Conservation (phyloP, 2,113 vertebrate genomes). For the Hoplias malabaricus region DNA sequence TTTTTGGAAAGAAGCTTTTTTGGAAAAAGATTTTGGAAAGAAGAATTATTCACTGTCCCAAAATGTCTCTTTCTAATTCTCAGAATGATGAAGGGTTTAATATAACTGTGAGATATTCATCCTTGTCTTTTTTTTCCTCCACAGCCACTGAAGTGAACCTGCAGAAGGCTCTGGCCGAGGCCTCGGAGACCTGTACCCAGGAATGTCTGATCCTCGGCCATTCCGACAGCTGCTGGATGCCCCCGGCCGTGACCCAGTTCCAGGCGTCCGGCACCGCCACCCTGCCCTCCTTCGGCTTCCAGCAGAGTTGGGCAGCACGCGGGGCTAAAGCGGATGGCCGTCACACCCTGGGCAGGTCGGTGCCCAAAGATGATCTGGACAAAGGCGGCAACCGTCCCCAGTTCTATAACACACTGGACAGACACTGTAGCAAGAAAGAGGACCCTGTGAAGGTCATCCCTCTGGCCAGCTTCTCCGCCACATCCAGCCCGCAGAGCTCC, state of each 20-base stretch:
- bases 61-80: too few species aligned
- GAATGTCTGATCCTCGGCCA: conserved; percentile 96
- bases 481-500: conserved; percentile 68
- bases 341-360: conserved; percentile 82
- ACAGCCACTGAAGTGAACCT: conserved; percentile 92
- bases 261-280: conserved; percentile 70
- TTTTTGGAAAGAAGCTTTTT: too few species aligned
- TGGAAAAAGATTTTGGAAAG: too few species aligned
- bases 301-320: conserved; percentile 79
- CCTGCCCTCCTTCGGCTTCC: conserved; percentile 81
- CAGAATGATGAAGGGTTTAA: too few species aligned
- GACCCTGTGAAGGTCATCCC: conserved; percentile 89
- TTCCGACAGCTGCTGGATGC: conserved; percentile 99
- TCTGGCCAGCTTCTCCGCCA: conserved; percentile 83
- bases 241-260: conserved; percentile 82
- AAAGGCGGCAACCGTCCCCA: conserved; percentile 78
- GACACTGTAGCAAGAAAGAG: conserved; percentile 82
- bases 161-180: conserved; percentile 90
- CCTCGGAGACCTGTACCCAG: conserved; percentile 94
- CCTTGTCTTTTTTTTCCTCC: conserved; percentile 50
- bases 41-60: too few species aligned
- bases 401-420: conserved; percentile 90
- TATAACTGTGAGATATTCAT: neutral
- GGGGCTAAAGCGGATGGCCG: conserved; percentile 78
- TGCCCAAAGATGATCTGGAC: conserved; percentile 84